Percentiles rank a stretch among this genome's conserved stretches.
These are phyloP conservation scores for Leucoptera coffeella DNA, from an alignment of 2,888 invertebrate genomes.

Conservation along the genomic window DNA sequence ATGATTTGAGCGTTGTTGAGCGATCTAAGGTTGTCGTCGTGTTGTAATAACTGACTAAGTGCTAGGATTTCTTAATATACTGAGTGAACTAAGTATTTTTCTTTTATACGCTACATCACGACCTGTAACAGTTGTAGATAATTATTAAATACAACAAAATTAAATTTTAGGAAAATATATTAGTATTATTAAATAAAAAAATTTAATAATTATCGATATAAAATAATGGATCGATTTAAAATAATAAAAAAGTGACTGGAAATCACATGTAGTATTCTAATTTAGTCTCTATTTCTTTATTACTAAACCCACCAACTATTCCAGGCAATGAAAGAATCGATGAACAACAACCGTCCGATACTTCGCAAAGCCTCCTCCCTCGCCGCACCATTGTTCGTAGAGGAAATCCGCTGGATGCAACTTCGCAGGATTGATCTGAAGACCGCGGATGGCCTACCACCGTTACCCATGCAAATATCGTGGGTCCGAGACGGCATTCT, in stretches of 20 bases:
- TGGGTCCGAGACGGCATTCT: conserved; percentile 98
- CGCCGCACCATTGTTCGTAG: conserved; percentile 82
- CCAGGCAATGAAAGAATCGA: conserved; percentile 77
- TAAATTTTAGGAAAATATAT: too few relatives aligned
- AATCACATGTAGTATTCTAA: neutral
- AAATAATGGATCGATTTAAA: too few relatives aligned
- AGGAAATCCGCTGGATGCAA: conserved; percentile 96
- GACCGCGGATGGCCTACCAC: conserved; percentile 93
- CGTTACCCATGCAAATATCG: conserved; percentile 95
- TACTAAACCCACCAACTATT: conserved; percentile 1
- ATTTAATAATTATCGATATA: too few relatives aligned
- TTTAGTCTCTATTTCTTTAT: neutral
- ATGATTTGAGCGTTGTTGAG: too few relatives aligned
- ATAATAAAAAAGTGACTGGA: neutral
- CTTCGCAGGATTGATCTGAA: conserved; percentile 82
- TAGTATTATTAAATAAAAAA: too few relatives aligned
- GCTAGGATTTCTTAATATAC: too few relatives aligned
- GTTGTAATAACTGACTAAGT: too few relatives aligned
- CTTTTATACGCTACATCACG: too few relatives aligned
- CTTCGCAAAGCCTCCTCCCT: conserved; percentile 86
- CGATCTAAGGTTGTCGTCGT: too few relatives aligned
- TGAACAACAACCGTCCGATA: conserved; percentile 76
- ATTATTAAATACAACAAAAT: too few relatives aligned
- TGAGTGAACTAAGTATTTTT: too few relatives aligned
- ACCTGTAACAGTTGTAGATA: too few relatives aligned